phyloP scores from a whole-genome alignment of 2,797 vertebrate genomes.

The Ptychadena robeensis region DNA sequence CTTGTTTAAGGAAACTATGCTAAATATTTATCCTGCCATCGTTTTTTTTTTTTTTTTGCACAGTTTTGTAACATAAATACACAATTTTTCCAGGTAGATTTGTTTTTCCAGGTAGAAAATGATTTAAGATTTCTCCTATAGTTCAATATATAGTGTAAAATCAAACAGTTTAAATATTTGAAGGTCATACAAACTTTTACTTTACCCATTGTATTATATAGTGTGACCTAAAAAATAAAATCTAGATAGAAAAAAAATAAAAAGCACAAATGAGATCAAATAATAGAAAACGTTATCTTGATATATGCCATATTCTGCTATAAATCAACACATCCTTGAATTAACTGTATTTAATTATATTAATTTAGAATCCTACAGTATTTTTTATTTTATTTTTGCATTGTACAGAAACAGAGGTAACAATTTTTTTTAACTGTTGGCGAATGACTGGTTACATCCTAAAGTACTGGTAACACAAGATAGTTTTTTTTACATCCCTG shows the following conservation, averaged over 20 bases:
- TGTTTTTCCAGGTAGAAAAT: not conserved
- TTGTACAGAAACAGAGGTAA: slow-evolving; percentile 64
- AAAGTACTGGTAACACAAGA: slow-evolving; percentile 63
- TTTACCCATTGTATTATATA: not conserved
- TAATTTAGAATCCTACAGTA: not conserved
- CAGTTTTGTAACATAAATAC: no score
- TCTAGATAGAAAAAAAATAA: not conserved
- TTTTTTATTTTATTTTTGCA: no score
- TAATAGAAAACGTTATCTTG: not conserved
- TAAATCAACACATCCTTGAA: not conserved
- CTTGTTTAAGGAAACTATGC: no score
- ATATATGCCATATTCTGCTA: not conserved
- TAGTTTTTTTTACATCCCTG: slow-evolving; percentile 42
- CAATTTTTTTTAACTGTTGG: slow-evolving; percentile 63
- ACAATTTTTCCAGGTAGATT: no score
- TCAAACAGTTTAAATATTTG: not conserved
- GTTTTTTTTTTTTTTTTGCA: no score
- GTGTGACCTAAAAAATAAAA: not conserved
- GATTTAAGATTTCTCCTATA: not conserved
- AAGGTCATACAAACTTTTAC: not conserved
- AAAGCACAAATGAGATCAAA: not conserved
- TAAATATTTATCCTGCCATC: no score
- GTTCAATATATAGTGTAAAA: not conserved
- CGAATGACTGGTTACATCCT: slow-evolving; percentile 65
- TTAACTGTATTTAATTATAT: not conserved